Evolutionary conservation across 2,113 vertebrate species (phyloP), one percentile per base, ranked within the genome.

Genomic region (Hemibagrus wyckioides): DNA sequence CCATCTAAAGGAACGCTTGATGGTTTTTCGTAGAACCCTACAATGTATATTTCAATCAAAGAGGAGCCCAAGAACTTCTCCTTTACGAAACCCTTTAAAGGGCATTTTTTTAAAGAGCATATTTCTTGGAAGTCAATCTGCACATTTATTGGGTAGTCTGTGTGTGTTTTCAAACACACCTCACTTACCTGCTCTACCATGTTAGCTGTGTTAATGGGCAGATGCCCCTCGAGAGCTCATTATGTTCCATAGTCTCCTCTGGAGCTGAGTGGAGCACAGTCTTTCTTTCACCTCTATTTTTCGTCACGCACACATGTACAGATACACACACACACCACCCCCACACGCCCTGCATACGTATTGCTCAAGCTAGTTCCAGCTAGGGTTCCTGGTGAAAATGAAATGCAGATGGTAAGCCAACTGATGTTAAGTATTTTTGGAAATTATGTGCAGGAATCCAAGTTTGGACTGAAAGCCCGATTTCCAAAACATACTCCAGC

Each of bases 161-260:
- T 76, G 50, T 59, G 73, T 80, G 33, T 73, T 28, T 84, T 65
- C 39, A 71, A 28, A 39, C 7, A n/a, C 69, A 56, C 54, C 63
- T 57, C 59, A 25, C 54, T 52, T 65, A 84, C 79, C 87, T 85
- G 77, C 81, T 86, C 15, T 71, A 56, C 39, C 36, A 73, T 71
- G 73, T 90, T 80, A 77, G 83, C 86, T 81, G 86, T 57, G 88
- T 88, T 90, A 90, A 88, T 75, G 82, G 63, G 80, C 80, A 73
- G 63, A 88, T 84, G 84, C 84, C 89, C 85, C 87, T 84, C 44
- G 89, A 88, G 89, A 83, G 82, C 87, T 88, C 84, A 86, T 88
- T 90, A 90, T 88, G 50, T 80, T 83, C 73, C 57, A 65, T 75
- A 76, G 73, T 59, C 87, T 84, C 15, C 56, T 87, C 86, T 83